Percentiles rank a stretch among this genome's conserved stretches.
phyloP scores from a whole-genome alignment of 2,113 vertebrate genomes.

The Ciconia maguari region DNA sequence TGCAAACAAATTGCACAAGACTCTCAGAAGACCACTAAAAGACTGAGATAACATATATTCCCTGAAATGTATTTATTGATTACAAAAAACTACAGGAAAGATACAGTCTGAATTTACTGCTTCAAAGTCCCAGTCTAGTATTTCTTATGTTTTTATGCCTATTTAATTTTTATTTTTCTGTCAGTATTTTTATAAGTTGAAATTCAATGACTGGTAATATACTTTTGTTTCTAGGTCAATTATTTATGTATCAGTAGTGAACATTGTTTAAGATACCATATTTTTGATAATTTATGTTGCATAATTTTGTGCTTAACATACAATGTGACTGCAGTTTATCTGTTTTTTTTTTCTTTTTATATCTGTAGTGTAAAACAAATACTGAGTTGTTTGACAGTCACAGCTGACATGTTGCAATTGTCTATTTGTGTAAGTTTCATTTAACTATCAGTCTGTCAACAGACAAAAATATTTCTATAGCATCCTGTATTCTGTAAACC shows the following conservation, averaged over 20 bases:
- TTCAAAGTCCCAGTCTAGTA: neutral
- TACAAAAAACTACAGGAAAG: neutral
- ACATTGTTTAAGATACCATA: neutral
- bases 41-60: neutral
- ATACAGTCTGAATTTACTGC: neutral
- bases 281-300: neutral
- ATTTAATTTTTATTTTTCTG: neutral
- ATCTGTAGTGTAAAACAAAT: neutral
- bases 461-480: neutral
- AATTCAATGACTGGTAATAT: neutral
- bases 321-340: neutral
- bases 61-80: neutral
- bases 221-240: neutral
- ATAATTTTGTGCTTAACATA: neutral
- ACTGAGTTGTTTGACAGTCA: neutral
- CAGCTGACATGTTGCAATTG: neutral
- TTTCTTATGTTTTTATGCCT: neutral
- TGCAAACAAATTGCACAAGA: neutral
- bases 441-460: neutral
- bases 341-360: neutral
- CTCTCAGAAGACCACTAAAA: neutral
- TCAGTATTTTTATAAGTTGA: neutral
- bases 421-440: neutral
- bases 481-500: neutral
- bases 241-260: neutral